Conservation (phyloP, 2,113 vertebrate genomes). For the Butorides virescens region DNA sequence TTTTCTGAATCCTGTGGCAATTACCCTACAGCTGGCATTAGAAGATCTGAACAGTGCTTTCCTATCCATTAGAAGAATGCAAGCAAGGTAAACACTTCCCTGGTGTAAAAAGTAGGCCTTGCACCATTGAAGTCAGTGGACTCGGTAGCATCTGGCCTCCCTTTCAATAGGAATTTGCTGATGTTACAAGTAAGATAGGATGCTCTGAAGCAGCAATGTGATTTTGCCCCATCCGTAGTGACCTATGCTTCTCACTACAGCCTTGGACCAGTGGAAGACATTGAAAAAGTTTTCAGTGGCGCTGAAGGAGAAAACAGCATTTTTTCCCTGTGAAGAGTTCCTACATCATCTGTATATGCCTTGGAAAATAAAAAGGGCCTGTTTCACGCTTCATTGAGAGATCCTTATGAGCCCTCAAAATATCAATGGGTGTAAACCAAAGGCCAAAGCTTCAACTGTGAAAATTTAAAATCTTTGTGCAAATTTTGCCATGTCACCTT, state of each 20-base stretch:
- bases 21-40: not conserved
- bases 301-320: slow-evolving; percentile 62
- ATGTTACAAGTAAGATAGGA: not conserved
- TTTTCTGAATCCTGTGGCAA: not conserved
- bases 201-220: not conserved
- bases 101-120: not conserved
- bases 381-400: not conserved
- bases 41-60: not conserved
- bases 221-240: not conserved
- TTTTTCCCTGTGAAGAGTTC: slow-evolving; percentile 44
- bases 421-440: not conserved
- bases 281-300: not conserved
- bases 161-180: not conserved
- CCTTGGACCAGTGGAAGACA: not conserved
- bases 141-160: not conserved
- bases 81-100: not conserved
- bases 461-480: not conserved
- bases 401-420: not conserved
- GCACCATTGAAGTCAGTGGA: not conserved
- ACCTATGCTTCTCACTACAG: slow-evolving; percentile 52
- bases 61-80: not conserved
- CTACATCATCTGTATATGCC: not conserved
- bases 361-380: not conserved
- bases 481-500: not conserved
- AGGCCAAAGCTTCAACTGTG: not conserved